Conservation (phyloP, 2,888 invertebrate species). For the Pelosia muscerda region DNA sequence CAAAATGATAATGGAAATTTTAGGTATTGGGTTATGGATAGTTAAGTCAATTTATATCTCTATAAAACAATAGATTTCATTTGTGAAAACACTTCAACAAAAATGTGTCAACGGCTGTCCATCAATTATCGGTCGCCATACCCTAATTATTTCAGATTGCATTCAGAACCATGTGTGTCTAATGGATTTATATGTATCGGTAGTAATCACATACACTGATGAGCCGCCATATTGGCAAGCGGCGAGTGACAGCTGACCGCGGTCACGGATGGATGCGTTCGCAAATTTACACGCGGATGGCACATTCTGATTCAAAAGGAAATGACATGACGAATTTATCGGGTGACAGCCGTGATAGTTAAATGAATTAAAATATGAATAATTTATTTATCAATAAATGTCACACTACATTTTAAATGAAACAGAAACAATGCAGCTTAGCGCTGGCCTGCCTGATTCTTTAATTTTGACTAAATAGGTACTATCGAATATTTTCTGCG, state of each 20-base stretch:
- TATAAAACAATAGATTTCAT: no score
- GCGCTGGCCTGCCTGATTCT: no score
- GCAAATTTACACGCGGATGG: slow-evolving; percentile 40
- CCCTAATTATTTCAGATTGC: neutral
- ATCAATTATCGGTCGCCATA: neutral
- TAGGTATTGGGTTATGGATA: neutral
- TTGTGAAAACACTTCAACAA: neutral
- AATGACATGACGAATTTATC: neutral
- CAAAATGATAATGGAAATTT: neutral
- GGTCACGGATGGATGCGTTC: slow-evolving; percentile 48
- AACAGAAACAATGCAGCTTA: no score
- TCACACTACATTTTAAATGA: no score
- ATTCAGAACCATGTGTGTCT: neutral
- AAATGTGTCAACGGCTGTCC: neutral
- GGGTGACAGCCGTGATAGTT: neutral
- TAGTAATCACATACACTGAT: slow-evolving; percentile 20
- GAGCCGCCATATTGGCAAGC: slow-evolving; percentile 37
- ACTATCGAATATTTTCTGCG: no score
- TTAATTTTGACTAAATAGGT: no score
- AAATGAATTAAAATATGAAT: neutral
- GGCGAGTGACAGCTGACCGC: slow-evolving; percentile 41
- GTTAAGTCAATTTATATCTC: no score
- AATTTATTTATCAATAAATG: no score
- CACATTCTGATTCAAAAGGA: slow-evolving; percentile 31
- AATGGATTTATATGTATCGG: slow-evolving; percentile 14